These are phyloP conservation scores for Leptobrachium ailaonicum DNA, from an alignment of 2,113 vertebrate species.

Conservation along the genomic window DNA sequence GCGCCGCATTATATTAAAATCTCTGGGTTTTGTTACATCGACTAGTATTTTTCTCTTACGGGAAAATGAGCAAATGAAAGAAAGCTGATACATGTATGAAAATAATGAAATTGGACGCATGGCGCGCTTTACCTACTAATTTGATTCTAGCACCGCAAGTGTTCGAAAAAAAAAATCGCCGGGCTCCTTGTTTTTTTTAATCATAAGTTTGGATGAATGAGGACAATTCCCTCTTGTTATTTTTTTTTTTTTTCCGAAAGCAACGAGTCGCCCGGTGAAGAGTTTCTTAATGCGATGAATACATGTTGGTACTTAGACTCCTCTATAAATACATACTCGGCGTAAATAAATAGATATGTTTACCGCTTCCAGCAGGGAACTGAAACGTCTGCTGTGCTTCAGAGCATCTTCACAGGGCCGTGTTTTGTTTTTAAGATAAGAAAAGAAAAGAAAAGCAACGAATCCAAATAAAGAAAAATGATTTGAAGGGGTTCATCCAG, in stretches of 20 bases:
- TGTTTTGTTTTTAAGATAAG: too few relatives aligned
- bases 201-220: constrained; percentile 4
- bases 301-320: too few relatives aligned
- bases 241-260: background rate
- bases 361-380: too few relatives aligned
- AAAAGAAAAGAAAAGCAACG: too few relatives aligned
- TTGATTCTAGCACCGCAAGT: constrained; percentile 11
- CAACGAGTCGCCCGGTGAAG: background rate
- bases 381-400: too few relatives aligned
- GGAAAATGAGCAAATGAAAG: constrained; percentile 54
- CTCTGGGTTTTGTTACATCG: constrained; percentile 51
- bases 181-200: constrained; percentile 4
- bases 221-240: background rate
- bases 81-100: constrained; percentile 58
- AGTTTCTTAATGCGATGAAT: background rate
- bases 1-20: constrained; percentile 66
- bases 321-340: too few relatives aligned
- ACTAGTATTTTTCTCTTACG: constrained; percentile 53
- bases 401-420: too few relatives aligned
- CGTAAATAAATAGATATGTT: too few relatives aligned
- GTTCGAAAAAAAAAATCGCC: background rate
- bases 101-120: constrained; percentile 52
- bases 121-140: constrained; percentile 6
- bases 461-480: too few relatives aligned
- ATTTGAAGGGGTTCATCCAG: too few relatives aligned